Evolutionary conservation across 2,888 invertebrate genomes (phyloP), one percentile per base, ranked within the genome.

Genomic region (Dromius quadrimaculatus): DNA sequence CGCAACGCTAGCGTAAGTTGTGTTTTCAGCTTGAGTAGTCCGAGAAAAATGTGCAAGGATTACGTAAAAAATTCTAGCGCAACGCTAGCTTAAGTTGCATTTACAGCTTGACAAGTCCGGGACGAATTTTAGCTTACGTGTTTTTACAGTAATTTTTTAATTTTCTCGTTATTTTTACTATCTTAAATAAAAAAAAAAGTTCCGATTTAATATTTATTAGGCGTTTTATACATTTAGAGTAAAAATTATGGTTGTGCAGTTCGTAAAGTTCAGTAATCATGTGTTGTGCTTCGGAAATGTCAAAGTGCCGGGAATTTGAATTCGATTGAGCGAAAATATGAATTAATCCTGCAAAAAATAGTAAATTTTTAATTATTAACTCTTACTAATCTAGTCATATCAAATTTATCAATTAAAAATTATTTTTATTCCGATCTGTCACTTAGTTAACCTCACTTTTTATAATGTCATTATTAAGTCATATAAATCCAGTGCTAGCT

Each of bases 401-500:
- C 4, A 13, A 5, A 15, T 47, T 32, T 19, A 11, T 34, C 6
- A 34, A 34, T 64, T 47, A 47, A n/a, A 47, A 47, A 20, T 36
- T 64, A 13, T 1, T 64, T 34, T 22, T 50, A 34, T 32, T 65
- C 1, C 32, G 20, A n/a, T 32, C 22, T 38, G 20, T 32, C 3
- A 8, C 2, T 1, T 45, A 62, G 17, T 34, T 70, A 70, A 62
- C 61, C 62, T 62, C 22, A 69, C 19, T 61, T 47, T 69, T 34
- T 19, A 32, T 71, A 74, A 83, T 83, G 83, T 82, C 82, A 71
- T 76, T 82, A 73, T 73, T 87, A 77, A 83, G 85, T 77, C 87
- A 88, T 82, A 84, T 87, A 73, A 85, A 83, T 74, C 85, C 87
- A 36, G 79, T 87, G 72, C 76, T 86, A 72, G 85, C 86, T 72